Base-by-base conservation (phyloP, 1,140 invertebrate genomes). In the Zaprionus nigranus region DNA sequence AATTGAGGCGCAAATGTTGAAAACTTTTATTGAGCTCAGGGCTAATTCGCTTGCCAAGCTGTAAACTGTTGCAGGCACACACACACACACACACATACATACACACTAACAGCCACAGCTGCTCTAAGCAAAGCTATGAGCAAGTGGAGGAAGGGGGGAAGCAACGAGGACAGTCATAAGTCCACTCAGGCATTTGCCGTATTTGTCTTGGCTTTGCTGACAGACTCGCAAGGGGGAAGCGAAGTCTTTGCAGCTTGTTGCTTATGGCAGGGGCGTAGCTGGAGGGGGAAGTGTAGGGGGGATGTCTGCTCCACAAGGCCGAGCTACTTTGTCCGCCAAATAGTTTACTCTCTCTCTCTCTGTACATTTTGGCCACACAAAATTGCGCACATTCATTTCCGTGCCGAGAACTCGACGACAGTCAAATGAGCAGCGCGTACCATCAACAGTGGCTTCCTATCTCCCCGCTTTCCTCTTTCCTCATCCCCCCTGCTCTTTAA, bases 351-450 rank as follows among this genome's bases (percentile, higher is more conserved):
- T 43, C 40, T 17, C 38, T 40, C n/a, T 46, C 38, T 68, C 60
- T 56, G 20, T 24, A 51, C 54, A 59, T 62, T 76, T 64, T 57
- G 51, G 63, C 53, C 60, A 54, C 63, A 70, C 79, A 28, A 81
- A 82, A 86, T 82, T 82, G 79, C 76, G 76, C 65, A 82, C 76
- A 86, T 86, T 86, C 72, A 85, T 85, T 85, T 85, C 82, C 82
- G 79, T 77, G 81, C 40, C 82, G 49, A 34, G 59, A 71, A 70
- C 49, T 57, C 13, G 51, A 12, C 13, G 46, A 58, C 70, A 66
- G 62, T 66, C 51, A 62, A 68, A 74, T 60, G 70, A 66, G 36
- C 28, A 17, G 24, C 57, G 26, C n/a, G 40, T 7, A 7, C 61
- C 57, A 6, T 17, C 40, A 17, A 17, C 40, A n/a, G 0, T 43